phyloP scores from a whole-genome alignment of 2,797 vertebrate species.

The Alauda arvensis region DNA sequence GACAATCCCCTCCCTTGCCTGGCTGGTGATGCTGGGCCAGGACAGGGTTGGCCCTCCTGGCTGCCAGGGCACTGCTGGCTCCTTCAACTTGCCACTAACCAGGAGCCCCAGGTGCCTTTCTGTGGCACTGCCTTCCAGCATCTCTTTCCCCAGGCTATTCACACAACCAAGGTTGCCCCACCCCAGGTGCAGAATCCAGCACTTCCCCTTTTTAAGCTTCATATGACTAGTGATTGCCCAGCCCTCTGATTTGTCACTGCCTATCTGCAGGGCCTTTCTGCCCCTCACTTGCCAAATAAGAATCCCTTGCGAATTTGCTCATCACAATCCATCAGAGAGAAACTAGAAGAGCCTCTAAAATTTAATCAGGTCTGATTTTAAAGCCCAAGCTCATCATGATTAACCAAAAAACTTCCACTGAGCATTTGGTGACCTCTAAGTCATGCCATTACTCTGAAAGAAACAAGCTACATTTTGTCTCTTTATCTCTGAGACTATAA shows the following conservation, averaged over 20 bases:
- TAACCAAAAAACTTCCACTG: neutral
- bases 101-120: rapidly evolving
- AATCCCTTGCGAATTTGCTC: neutral
- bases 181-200: neutral
- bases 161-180: neutral
- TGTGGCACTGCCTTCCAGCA: neutral
- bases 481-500: constrained; percentile 11
- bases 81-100: rapidly evolving
- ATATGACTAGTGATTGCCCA: neutral
- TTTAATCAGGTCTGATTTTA: neutral
- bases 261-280: neutral
- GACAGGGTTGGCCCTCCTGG: neutral
- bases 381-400: neutral
- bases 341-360: neutral
- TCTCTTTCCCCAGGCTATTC: neutral
- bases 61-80: neutral
- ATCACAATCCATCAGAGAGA: neutral
- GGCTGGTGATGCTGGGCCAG: rapidly evolving
- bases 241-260: neutral
- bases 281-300: neutral
- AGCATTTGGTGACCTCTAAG: neutral
- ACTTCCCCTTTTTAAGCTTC: neutral
- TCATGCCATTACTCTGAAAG: neutral
- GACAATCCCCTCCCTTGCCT: neutral
- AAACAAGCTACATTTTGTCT: constrained; percentile 22